Conservation (phyloP, 2,797 vertebrate genomes). For the Morus bassanus region DNA sequence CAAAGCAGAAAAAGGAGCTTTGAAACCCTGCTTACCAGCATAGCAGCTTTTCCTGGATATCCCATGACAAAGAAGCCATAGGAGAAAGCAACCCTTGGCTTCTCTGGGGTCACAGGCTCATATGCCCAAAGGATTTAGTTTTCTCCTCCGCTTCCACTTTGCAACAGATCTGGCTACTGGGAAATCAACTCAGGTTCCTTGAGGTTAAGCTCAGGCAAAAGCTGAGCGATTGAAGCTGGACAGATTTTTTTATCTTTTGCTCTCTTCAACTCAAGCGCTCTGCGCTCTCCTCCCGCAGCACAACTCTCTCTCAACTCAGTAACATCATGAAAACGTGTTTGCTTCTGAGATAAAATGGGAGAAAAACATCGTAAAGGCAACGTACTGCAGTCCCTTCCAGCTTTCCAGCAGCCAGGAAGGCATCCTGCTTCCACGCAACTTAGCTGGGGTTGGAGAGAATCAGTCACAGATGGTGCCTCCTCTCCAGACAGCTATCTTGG, state of each 20-base stretch:
- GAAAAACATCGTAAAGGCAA: background rate
- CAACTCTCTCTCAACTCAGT: background rate
- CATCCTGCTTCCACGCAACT: background rate
- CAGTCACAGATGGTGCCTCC: background rate
- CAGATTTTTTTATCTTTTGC: background rate
- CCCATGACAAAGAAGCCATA: background rate
- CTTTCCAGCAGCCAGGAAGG: background rate
- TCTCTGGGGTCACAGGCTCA: background rate
- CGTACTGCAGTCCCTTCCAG: background rate
- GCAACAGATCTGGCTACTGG: background rate
- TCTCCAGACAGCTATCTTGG: background rate
- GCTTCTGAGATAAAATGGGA: background rate
- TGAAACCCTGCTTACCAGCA: background rate
- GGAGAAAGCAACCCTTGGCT: background rate
- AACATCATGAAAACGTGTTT: background rate
- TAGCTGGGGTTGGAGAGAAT: background rate
- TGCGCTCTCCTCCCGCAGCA: fast-evolving
- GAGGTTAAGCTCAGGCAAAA: background rate
- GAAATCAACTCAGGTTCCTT: background rate
- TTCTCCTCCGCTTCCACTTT: background rate
- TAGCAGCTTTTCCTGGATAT: background rate
- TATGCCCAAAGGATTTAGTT: background rate
- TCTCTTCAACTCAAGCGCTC: background rate
- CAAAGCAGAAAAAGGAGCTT: background rate
- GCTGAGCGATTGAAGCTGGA: background rate